Evolutionary conservation across 2,888 invertebrate species (phyloP), one percentile per base, ranked within the genome.

Genomic region (Adelphocoris suturalis): DNA sequence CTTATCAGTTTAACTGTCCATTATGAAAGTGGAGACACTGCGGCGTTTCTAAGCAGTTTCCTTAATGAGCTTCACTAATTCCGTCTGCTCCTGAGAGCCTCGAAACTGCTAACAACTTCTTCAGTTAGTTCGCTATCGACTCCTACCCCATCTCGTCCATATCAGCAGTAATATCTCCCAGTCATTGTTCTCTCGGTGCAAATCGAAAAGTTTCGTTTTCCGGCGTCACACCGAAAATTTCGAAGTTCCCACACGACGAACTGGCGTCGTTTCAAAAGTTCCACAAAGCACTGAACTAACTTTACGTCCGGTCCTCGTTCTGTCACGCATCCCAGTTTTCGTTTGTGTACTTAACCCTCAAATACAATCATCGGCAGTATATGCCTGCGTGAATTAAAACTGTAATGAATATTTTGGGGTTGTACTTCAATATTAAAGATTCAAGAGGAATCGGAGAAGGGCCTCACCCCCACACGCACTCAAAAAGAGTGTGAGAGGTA

Each of bases 31-130:
- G 68, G 68, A 68, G 68, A 68, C 68, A 12, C 68, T 68, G 68
- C 27, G 68, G 68, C 19, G 68, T 68, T 57, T 68, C 23, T 68
- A 4, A 68, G 68, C 68, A 23, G 68, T 23, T 68, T 19, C 68
- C 68, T 68, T 68, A 68, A 68, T 68, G 68, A 68, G 68, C 68
- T 27, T 12, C 68, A 68, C 68, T 68, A 68, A 68, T 68, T 68
- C 68, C 68, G 68, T 68, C 68, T 23, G 68, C 68, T 68, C 68
- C 23, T 68, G 23, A 13, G 12, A 68, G 68, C 68, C 19, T 68
- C 19, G 68, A 9, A 68, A 19, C 68, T 68, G 68, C 19, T 68
- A 68, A 68, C 68, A 23, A 23, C 68, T 68, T 68, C 27, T 23
- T 68, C 68, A 68, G 68, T 68, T 68, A 68, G 23, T 68, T 68